These are phyloP conservation scores for Hemiprocne comata DNA, from an alignment of 2,113 vertebrate species.

Conservation along the genomic window DNA sequence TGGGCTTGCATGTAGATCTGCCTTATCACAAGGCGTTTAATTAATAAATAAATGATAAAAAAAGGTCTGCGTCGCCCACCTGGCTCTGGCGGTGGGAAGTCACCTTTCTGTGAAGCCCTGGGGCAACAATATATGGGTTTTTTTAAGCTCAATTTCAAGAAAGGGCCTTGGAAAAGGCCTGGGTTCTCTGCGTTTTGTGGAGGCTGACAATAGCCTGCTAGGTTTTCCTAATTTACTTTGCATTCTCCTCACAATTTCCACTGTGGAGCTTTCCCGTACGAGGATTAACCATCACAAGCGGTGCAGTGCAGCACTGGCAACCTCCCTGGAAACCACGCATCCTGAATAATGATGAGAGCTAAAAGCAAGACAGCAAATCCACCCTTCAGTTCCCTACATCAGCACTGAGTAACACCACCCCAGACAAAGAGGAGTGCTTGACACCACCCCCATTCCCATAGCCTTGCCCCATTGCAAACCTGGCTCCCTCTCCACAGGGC, in stretches of 20 bases:
- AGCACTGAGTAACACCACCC: neutral
- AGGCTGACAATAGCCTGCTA: neutral
- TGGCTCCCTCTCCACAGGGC: rapidly evolving
- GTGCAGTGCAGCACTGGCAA: slow-evolving; percentile 59
- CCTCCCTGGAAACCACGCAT: slow-evolving; percentile 50
- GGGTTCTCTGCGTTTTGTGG: neutral
- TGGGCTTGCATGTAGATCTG: slow-evolving; percentile 48
- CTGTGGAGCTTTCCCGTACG: slow-evolving; percentile 36
- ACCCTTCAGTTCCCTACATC: neutral
- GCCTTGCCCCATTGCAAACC: neutral
- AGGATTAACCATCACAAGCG: slow-evolving; percentile 24
- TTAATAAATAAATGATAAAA: slow-evolving; percentile 10
- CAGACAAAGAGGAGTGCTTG: neutral
- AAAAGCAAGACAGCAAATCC: slow-evolving; percentile 38
- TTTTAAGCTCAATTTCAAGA: slow-evolving; percentile 11
- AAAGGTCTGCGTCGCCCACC: neutral
- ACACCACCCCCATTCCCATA: neutral
- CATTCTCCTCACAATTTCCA: slow-evolving; percentile 26
- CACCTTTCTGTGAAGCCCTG: neutral
- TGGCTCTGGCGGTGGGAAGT: neutral
- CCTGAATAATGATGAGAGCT: slow-evolving; percentile 57
- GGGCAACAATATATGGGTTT: neutral
- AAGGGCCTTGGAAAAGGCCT: neutral
- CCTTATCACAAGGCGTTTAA: neutral
- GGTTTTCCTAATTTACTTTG: slow-evolving; percentile 55